Percentiles rank a stretch among this genome's conserved stretches.
These are phyloP conservation scores for Bubo scandiacus DNA, from an alignment of 2,113 vertebrate species.

Conservation along the genomic window DNA sequence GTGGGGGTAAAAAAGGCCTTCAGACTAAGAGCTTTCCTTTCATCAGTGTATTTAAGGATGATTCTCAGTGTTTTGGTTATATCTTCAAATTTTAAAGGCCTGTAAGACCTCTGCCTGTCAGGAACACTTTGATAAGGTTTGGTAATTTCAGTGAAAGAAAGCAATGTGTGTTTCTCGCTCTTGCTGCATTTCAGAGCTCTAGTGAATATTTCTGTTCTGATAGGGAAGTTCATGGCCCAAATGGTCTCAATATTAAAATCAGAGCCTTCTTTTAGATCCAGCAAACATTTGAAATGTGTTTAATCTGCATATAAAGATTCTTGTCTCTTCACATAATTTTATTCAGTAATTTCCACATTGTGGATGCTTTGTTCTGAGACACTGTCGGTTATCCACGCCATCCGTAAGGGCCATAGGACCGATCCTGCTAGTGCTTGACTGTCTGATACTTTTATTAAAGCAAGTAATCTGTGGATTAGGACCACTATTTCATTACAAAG, in stretches of 20 bases:
- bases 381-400: accelerated
- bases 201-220: background rate
- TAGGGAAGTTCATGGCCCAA: background rate
- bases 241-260: background rate
- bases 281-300: background rate
- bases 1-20: background rate
- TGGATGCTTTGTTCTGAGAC: background rate
- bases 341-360: background rate
- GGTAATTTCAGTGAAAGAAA: background rate
- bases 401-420: background rate
- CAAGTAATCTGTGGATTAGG: background rate
- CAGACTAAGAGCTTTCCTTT: constrained; percentile 15
- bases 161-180: background rate
- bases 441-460: background rate
- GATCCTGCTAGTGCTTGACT: background rate
- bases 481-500: background rate
- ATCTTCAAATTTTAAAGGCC: background rate
- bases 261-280: background rate
- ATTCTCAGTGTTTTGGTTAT: constrained; percentile 3
- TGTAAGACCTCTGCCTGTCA: background rate
- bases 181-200: background rate
- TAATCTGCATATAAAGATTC: background rate
- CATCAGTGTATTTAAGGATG: constrained; percentile 36
- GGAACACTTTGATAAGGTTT: background rate
- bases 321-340: background rate